Base-by-base conservation (phyloP, 2,888 invertebrate species). In the Drosophila birchii region DNA sequence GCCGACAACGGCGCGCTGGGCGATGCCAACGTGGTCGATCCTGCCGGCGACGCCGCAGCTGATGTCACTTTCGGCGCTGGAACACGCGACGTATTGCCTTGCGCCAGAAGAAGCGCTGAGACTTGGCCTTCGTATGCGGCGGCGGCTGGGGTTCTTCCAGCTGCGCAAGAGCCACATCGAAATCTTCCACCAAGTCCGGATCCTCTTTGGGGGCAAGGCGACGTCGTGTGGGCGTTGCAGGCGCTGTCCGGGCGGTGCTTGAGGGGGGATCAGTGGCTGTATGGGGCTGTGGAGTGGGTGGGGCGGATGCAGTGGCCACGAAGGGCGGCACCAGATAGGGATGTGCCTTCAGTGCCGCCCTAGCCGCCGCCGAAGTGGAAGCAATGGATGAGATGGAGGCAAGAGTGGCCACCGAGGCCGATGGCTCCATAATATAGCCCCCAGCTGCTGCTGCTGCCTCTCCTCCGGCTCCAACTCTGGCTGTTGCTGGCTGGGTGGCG, bases 51-150 rank as follows among this genome's bases (percentile, higher is more conserved):
- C 84, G 88, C 64, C 84, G 76, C 60, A 79, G 49, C 57, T 82
- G 82, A 74, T 68, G 86, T 87, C 86, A 85, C 89, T 90, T 88
- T 41, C 89, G 76, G 20, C 86, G 86, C 64, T 89, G 90, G 79
- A 91, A 91, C 76, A 91, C 91, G 47, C 90, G 91, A 23, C 91
- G 85, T 70, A 90, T 62, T 4, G 91, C 91, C 73, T 88, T 91
- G 68, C 91, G 91, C 91, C 91, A 91, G 71, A 87, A 91, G 70
- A 90, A 81, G 47, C 85, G 87, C 62, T 90, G 89, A 14, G 86
- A 82, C 60, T 88, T 88, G 20, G 76, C 54, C 45, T 88, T 86
- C 23, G 39, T 12, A 16, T 26, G 23, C 16, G 44, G 23, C 23
- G 44, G 23, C 16, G 62, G 34, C 38, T 45, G 53, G 7, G 57